These are phyloP conservation scores for Hypanus sabinus DNA, from an alignment of 2,113 vertebrate species.

Conservation along the genomic window DNA sequence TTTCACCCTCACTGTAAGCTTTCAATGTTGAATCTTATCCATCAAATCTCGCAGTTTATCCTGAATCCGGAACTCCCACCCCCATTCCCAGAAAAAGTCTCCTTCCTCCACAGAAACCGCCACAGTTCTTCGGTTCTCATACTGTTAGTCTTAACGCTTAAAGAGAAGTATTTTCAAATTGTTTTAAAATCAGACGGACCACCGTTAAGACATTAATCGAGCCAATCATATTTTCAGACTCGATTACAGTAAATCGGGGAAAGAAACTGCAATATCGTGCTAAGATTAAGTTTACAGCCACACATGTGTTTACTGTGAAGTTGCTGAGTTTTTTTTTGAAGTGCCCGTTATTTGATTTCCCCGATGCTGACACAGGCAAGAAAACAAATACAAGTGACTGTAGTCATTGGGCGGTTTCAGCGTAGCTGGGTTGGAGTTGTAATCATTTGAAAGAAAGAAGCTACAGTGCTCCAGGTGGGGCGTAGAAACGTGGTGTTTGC, in stretches of 20 bases:
- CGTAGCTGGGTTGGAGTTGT: not conserved
- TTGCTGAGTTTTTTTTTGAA: too few species aligned
- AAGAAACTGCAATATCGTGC: not conserved
- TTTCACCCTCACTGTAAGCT: not conserved
- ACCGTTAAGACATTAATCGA: not conserved
- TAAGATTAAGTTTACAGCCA: not conserved
- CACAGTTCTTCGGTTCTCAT: not conserved
- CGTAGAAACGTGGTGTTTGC: not conserved
- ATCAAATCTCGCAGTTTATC: conserved; percentile 21
- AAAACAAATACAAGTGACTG: not conserved
- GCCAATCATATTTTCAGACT: not conserved
- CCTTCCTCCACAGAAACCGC: conserved; percentile 20
- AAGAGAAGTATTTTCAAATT: not conserved
- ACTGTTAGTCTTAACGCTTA: not conserved
- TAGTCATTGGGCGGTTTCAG: not conserved
- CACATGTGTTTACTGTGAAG: too few species aligned
- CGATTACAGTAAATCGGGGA: not conserved
- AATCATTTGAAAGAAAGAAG: not conserved
- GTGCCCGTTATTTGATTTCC: not conserved
- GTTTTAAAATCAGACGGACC: not conserved
- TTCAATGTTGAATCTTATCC: not conserved
- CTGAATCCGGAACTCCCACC: not conserved
- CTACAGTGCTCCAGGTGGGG: not conserved
- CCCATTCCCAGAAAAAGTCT: not conserved
- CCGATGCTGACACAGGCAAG: too few species aligned